Percentiles rank a stretch among this genome's conserved stretches.
Conservation (phyloP, 2,113 vertebrate genomes). For the Brevimyrus niger region DNA sequence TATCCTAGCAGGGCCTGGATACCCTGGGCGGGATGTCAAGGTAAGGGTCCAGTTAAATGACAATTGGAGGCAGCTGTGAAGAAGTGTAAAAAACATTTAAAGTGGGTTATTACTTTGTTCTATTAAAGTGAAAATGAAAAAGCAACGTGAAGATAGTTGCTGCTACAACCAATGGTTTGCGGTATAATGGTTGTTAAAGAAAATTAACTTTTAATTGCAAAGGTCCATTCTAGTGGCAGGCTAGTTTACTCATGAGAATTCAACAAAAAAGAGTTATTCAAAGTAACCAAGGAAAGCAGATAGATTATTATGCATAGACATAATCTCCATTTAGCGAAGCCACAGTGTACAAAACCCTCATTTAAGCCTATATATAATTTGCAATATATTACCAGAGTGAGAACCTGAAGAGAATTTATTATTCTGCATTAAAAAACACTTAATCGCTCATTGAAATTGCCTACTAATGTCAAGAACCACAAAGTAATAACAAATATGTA, state of each 20-base stretch:
- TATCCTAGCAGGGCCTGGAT: background rate
- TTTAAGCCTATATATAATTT: conserved; percentile 1
- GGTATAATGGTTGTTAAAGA: background rate
- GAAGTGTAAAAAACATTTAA: background rate
- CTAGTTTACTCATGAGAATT: background rate
- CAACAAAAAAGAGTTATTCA: background rate
- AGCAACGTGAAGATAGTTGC: background rate
- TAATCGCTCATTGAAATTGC: background rate
- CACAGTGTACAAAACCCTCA: conserved; percentile 7
- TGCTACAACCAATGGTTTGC: background rate
- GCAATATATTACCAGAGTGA: conserved; percentile 5
- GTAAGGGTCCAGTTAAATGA: background rate
- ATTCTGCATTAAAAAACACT: conserved; percentile 8
- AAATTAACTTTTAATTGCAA: background rate
- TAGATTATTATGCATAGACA: conserved; percentile 11
- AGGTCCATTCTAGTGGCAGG: background rate
- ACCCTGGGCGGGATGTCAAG: background rate
- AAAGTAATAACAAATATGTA: background rate
- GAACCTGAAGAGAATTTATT: background rate
- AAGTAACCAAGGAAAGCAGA: background rate
- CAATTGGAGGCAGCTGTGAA: background rate
- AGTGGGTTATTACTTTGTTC: background rate
- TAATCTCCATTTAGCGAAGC: background rate
- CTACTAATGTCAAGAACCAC: background rate
- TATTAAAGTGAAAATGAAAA: background rate